phyloP scores from a whole-genome alignment of 2,888 invertebrate genomes.

The Gnatocerus cornutus region DNA sequence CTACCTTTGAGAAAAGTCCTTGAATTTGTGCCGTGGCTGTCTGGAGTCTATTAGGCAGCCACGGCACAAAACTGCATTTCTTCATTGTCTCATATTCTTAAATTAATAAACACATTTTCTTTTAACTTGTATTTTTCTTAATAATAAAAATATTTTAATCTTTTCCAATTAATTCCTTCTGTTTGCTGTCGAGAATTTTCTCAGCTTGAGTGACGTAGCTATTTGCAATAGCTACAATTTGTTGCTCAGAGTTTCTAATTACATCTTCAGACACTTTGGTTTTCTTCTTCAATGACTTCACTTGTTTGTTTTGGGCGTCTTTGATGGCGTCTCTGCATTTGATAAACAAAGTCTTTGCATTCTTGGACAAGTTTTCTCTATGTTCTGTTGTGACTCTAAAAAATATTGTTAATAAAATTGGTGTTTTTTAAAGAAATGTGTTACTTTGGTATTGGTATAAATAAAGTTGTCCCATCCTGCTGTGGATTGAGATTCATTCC shows the following conservation, averaged over 20 bases:
- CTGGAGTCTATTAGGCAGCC: conserved; percentile 56
- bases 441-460: conserved; percentile 90
- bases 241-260: conserved; percentile 78
- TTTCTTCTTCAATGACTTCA: conserved; percentile 82
- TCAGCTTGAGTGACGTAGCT: conserved; percentile 79
- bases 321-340: conserved; percentile 85
- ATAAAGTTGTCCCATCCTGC: conserved; percentile 94
- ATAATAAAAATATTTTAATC: conserved; percentile 53
- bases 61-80: conserved; percentile 57
- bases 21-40: conserved; percentile 65
- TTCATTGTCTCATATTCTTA: conserved; percentile 1
- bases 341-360: conserved; percentile 87
- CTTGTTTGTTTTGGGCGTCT: conserved; percentile 82
- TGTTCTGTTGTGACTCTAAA: conserved; percentile 90
- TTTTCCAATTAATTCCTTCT: conserved; percentile 83
- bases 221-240: conserved; percentile 81
- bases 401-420: conserved; percentile 39
- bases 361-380: conserved; percentile 89
- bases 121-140: conserved; percentile 15
- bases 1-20: conserved; percentile 42
- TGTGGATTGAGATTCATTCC: conserved; percentile 96
- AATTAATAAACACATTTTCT: conserved; percentile 17
- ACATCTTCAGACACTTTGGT: conserved; percentile 82
- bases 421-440: background rate
- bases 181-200: conserved; percentile 79